Evolutionary conservation across 2,888 invertebrate genomes (phyloP).

Genomic region (Diachrysia chrysitis): DNA sequence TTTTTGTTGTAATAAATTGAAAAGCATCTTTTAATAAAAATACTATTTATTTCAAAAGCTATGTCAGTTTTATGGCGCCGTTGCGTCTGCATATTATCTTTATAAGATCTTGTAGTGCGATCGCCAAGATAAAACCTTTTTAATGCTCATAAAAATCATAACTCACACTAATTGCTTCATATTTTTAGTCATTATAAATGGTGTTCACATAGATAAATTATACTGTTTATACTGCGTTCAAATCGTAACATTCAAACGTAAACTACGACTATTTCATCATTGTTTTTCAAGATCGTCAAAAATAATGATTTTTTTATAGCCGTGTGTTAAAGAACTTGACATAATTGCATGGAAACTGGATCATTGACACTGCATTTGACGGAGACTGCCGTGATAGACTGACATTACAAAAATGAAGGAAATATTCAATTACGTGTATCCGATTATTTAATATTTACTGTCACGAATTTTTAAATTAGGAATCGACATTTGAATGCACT

Average conservation of each 20-base stretch:
- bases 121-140: conserved; percentile 3
- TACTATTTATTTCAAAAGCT: not conserved
- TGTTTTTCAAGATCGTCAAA: conserved; percentile 52
- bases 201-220: conserved; percentile 28
- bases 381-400: conserved; percentile 22
- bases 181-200: conserved; percentile 8
- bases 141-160: conserved; percentile 4
- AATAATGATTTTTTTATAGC: conserved; percentile 36
- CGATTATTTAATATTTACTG: conserved; percentile 31
- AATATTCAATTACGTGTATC: conserved; percentile 20
- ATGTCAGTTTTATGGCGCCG: conserved; percentile 4
- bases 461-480: conserved; percentile 10
- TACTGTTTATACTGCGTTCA: conserved; percentile 21
- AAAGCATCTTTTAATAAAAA: not conserved
- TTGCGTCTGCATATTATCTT: not conserved
- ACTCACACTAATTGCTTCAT: not conserved
- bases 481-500: conserved; percentile 27
- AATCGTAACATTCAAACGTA: conserved; percentile 26
- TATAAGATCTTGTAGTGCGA: not conserved
- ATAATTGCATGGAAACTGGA: conserved; percentile 54
- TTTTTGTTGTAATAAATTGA: too few species aligned
- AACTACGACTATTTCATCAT: conserved; percentile 50
- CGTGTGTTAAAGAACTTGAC: conserved; percentile 63
- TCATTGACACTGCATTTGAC: conserved; percentile 50
- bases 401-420: conserved; percentile 28